These are phyloP conservation scores for Fukomys damarensis DNA, from an alignment of 2,113 vertebrate genomes.

Conservation along the genomic window DNA sequence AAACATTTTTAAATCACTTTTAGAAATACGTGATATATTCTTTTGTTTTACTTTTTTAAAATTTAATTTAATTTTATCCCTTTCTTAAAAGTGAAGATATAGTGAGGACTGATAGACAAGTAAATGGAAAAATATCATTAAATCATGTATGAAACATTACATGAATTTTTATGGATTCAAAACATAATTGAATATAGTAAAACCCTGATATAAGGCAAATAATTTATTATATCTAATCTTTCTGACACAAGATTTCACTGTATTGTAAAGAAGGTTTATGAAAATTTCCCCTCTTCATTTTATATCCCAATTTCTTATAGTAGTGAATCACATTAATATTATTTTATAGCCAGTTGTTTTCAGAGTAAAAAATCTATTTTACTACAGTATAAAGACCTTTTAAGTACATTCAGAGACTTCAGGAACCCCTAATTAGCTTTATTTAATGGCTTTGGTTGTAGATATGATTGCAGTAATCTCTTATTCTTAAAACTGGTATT, in stretches of 20 bases:
- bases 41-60: too few species aligned
- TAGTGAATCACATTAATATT: background rate
- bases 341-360: constrained; percentile 13
- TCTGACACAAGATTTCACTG: background rate
- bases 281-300: background rate
- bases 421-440: background rate
- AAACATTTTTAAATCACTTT: constrained; percentile 38
- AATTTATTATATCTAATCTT: background rate
- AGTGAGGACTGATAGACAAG: background rate
- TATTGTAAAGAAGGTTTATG: constrained; percentile 26
- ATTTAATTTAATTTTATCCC: too few species aligned
- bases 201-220: constrained; percentile 2
- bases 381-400: background rate
- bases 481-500: constrained; percentile 44
- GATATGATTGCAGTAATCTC: background rate
- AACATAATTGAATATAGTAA: background rate
- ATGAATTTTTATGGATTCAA: background rate
- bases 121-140: constrained; percentile 47
- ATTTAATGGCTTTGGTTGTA: constrained; percentile 46
- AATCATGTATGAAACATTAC: constrained; percentile 12
- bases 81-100: background rate
- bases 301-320: background rate
- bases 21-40: background rate
- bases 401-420: constrained; percentile 6
- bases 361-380: constrained; percentile 35